Evolutionary conservation across 1,140 invertebrate genomes (phyloP).

Genomic region (Lepidurus arcticus): DNA sequence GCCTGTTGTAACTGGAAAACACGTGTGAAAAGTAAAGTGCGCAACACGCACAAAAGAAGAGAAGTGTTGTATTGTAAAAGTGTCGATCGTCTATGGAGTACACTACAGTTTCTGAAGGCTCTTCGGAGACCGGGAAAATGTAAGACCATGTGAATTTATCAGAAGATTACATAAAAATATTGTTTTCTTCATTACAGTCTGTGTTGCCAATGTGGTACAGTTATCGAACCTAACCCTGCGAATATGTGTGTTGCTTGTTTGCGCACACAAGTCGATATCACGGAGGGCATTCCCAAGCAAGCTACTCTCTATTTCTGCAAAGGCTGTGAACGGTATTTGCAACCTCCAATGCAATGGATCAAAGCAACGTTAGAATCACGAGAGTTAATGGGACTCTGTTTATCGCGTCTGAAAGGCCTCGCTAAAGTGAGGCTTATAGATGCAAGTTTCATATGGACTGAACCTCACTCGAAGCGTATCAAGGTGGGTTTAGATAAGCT

Average conservation of each 20-base stretch:
- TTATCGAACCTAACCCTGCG: slow-evolving; percentile 87
- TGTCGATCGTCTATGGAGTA: too few species aligned
- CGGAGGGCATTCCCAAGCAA: slow-evolving; percentile 94
- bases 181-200: slow-evolving; percentile 49
- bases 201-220: slow-evolving; percentile 73
- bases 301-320: slow-evolving; percentile 80
- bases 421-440: slow-evolving; percentile 85
- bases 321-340: slow-evolving; percentile 89
- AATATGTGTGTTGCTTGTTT: slow-evolving; percentile 97
- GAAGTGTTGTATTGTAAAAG: neutral
- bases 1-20: neutral
- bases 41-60: neutral
- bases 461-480: slow-evolving; percentile 95
- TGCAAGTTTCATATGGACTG: slow-evolving; percentile 97
- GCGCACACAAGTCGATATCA: slow-evolving; percentile 84
- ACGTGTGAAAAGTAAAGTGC: neutral
- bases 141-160: neutral
- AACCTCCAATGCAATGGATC: slow-evolving; percentile 89
- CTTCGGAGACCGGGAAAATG: slow-evolving; percentile 19
- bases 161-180: neutral
- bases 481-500: slow-evolving; percentile 52
- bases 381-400: slow-evolving; percentile 83
- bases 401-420: slow-evolving; percentile 90
- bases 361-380: slow-evolving; percentile 82
- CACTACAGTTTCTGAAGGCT: neutral